phyloP scores from a whole-genome alignment of 2,797 vertebrate species.

The Pelobates cultripes region DNA sequence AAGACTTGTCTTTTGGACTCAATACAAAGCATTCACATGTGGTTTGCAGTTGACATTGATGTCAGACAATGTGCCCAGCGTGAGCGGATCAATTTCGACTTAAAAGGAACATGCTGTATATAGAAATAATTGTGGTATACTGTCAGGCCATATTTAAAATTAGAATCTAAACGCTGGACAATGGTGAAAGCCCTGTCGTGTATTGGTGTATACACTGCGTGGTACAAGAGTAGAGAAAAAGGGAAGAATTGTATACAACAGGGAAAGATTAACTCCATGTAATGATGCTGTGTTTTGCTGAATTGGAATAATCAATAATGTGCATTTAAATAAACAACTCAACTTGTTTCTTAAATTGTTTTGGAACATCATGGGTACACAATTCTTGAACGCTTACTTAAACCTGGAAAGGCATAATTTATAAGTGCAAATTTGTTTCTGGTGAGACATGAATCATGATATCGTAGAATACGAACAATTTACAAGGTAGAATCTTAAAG shows the following conservation, averaged over 20 bases:
- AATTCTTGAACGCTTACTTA: background rate
- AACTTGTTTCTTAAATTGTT: conserved; percentile 38
- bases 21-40: background rate
- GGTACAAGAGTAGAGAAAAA: background rate
- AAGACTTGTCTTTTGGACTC: background rate
- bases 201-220: conserved; percentile 9
- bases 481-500: too few relatives aligned
- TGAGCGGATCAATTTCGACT: conserved; percentile 13
- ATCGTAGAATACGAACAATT: too few relatives aligned
- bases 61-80: conserved; percentile 24
- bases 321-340: conserved; percentile 50
- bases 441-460: too few relatives aligned
- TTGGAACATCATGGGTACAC: background rate
- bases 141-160: background rate
- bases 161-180: background rate
- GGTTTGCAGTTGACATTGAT: background rate
- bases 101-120: conserved; percentile 40
- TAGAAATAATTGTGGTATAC: conserved; percentile 22
- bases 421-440: too few relatives aligned
- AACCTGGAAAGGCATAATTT: too few relatives aligned
- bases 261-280: conserved; percentile 16
- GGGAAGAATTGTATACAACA: background rate
- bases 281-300: conserved; percentile 44
- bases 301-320: conserved; percentile 40
- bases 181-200: background rate